Percentiles rank a stretch among this genome's conserved stretches.
These are phyloP conservation scores for Ahaetulla prasina DNA, from an alignment of 2,113 vertebrate species.

Conservation along the genomic window DNA sequence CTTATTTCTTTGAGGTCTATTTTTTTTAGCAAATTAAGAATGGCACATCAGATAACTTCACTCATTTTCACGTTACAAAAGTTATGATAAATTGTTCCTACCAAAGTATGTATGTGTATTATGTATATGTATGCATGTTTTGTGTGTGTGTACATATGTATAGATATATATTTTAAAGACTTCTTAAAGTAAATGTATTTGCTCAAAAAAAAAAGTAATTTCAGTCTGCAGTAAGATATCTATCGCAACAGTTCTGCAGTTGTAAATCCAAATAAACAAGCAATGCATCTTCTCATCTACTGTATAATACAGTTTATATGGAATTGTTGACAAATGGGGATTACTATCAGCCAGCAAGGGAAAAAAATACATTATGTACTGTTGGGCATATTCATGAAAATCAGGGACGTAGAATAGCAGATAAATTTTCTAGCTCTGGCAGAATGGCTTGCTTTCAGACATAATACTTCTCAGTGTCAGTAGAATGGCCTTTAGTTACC, in stretches of 20 bases:
- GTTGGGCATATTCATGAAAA: constrained; percentile 56
- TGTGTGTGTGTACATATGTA: background rate
- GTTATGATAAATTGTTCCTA: background rate
- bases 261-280: background rate
- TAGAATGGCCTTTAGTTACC: constrained; percentile 53
- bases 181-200: background rate
- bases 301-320: constrained; percentile 20
- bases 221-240: constrained; percentile 4
- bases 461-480: constrained; percentile 56
- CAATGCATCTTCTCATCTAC: constrained; percentile 37
- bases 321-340: constrained; percentile 48
- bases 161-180: background rate
- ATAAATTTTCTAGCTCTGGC: constrained; percentile 67
- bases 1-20: background rate
- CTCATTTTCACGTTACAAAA: constrained; percentile 2
- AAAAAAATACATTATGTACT: constrained; percentile 66
- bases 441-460: constrained; percentile 63
- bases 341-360: constrained; percentile 52
- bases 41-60: background rate
- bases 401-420: constrained; percentile 62
- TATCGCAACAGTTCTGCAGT: background rate
- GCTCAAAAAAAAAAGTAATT: background rate
- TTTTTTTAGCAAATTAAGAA: background rate
- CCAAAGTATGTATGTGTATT: background rate
- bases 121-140: background rate